Evolutionary conservation across 2,888 invertebrate genomes (phyloP), one percentile per base, ranked within the genome.

Genomic region (Merodon equestris): DNA sequence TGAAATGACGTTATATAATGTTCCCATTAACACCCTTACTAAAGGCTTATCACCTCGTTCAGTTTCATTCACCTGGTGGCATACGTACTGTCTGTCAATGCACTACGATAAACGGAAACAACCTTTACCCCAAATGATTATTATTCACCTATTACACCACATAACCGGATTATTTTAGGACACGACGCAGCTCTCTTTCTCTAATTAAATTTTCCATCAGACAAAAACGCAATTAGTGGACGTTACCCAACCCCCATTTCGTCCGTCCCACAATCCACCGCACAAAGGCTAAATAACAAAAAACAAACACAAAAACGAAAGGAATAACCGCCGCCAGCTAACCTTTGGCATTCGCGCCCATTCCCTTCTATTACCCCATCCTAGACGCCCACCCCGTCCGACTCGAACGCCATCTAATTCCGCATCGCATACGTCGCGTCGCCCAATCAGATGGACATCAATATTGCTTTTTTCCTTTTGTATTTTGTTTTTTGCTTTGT

Each of bases 141-240:
- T 27, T 27, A 27, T 27, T 27, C 63, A 45, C 53, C 15, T 17
- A 58, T 18, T 47, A 9, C 58, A 17, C 18, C 18, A 40, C 38
- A 40, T 63, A 76, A 76, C 53, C 54, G 63, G 48, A 76, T 76
- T 71, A 76, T 44, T 50, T 54, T 27, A 27, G 7, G 40, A 42
- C 47, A 70, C 48, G 54, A 45, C 57, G 60, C 34, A 36, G 18
- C 38, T 56, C 44, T 18, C 34, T 44, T 27, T 36, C 27, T 42
- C 53, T 79, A 60, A 74, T 74, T 74, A 53, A 74, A 64, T 74
- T 79, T 27, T 70, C 60, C 68, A 45, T 50, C 68, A 79, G 79
- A 79, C 73, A 79, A 64, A 72, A 58, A 70, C 56, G 68, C 74
- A 74, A 79, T 74, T 79, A 71, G 60, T 27, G 27, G 27, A 27